Conservation (phyloP, 2,113 vertebrate genomes). For the Nothocercus nigrocapillus region DNA sequence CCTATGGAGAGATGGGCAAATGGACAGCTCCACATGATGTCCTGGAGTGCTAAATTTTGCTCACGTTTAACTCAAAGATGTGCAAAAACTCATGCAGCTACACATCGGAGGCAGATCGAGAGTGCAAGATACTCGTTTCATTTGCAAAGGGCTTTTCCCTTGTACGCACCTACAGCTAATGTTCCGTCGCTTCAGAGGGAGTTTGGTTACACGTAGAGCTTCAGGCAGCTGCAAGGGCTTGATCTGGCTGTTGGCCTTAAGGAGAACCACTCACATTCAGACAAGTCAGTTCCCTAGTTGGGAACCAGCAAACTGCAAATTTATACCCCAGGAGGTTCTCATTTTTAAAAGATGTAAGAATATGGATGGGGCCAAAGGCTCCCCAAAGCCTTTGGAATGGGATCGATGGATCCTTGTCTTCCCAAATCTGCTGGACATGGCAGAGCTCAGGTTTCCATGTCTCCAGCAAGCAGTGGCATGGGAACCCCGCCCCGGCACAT, state of each 20-base stretch:
- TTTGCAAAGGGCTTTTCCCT: background rate
- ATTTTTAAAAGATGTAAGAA: background rate
- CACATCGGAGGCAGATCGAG: constrained; percentile 21
- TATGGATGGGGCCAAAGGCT: background rate
- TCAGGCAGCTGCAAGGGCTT: background rate
- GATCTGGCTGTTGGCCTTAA: background rate
- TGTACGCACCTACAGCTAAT: background rate
- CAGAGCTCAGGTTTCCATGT: fast-evolving
- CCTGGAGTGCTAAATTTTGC: background rate
- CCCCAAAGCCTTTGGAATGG: too few relatives aligned
- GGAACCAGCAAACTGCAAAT: background rate
- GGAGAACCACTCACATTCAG: background rate
- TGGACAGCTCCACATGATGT: background rate
- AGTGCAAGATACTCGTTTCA: background rate
- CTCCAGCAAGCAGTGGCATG: background rate
- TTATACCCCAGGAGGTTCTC: background rate
- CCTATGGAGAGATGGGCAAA: background rate
- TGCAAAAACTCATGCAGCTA: constrained; percentile 43
- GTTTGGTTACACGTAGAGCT: background rate
- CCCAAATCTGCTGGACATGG: background rate
- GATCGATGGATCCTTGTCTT: too few relatives aligned
- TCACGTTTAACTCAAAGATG: background rate
- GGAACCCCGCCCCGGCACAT: fast-evolving
- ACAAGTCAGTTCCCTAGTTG: background rate
- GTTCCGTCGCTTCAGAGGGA: background rate